Percentiles rank a stretch among this genome's conserved stretches.
phyloP scores from a whole-genome alignment of 1,140 invertebrate genomes.

The Nomia melanderi region DNA sequence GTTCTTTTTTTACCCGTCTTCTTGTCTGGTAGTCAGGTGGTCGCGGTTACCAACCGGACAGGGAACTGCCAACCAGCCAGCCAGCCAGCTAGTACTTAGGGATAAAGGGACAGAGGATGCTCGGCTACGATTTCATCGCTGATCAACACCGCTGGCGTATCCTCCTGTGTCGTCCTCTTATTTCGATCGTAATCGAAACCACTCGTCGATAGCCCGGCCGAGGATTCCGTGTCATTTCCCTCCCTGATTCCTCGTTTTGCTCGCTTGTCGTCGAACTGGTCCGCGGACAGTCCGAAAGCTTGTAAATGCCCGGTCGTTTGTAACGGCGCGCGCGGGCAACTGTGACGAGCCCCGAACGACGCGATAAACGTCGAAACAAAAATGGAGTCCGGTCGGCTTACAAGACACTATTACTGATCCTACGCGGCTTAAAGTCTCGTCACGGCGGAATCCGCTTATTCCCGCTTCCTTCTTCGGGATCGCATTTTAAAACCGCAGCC shows the following conservation, averaged over 20 bases:
- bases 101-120: not conserved
- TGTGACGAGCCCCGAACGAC: not conserved
- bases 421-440: constrained; percentile 55
- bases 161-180: constrained; percentile 31
- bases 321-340: not conserved
- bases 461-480: constrained; percentile 44
- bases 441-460: constrained; percentile 59
- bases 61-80: too few species aligned
- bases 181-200: constrained; percentile 39
- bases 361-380: constrained; percentile 39
- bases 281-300: constrained; percentile 1
- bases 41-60: not conserved
- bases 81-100: constrained; percentile 12
- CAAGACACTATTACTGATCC: constrained; percentile 59
- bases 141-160: constrained; percentile 28
- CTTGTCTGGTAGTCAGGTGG: constrained; percentile 6
- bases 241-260: not conserved
- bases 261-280: not conserved
- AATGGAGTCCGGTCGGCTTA: constrained; percentile 52
- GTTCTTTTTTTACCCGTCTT: constrained; percentile 14
- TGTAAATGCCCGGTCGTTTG: not conserved
- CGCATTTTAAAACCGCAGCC: constrained; percentile 39
- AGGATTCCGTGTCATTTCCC: not conserved
- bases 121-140: not conserved
- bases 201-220: not conserved